Evolutionary conservation across 2,888 invertebrate species (phyloP).

Genomic region (Orgyia antiqua): DNA sequence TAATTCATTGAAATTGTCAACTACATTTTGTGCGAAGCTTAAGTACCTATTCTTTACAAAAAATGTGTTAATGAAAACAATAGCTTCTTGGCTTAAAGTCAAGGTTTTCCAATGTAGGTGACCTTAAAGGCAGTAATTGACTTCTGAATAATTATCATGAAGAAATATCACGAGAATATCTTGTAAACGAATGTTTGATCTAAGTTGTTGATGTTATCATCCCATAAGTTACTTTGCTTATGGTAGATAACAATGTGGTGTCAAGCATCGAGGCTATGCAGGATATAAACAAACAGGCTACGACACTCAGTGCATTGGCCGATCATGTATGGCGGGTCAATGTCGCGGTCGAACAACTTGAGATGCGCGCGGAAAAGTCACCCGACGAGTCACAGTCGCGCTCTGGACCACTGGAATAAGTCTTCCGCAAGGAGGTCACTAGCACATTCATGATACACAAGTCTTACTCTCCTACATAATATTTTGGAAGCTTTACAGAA

Average conservation of each 20-base stretch:
- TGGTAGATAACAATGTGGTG: constrained; percentile 42
- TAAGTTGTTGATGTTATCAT: constrained; percentile 11
- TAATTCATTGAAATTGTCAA: no score
- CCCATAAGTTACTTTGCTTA: constrained; percentile 17
- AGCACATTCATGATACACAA: constrained; percentile 41
- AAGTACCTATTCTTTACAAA: no score
- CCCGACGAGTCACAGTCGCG: constrained; percentile 45
- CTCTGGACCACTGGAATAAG: constrained; percentile 41
- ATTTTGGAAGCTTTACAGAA: constrained; percentile 11
- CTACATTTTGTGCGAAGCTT: no score
- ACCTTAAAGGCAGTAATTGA: constrained; percentile 10
- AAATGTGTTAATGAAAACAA: constrained; percentile 18
- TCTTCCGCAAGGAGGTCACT: constrained; percentile 63
- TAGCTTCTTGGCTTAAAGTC: constrained; percentile 17
- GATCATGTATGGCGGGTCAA: constrained; percentile 71
- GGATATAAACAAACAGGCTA: constrained; percentile 76
- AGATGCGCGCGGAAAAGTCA: constrained; percentile 60
- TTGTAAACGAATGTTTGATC: constrained; percentile 17
- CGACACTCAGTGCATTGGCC: constrained; percentile 73
- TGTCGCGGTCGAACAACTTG: constrained; percentile 68
- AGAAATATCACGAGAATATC: constrained; percentile 17
- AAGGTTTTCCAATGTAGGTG: constrained; percentile 11
- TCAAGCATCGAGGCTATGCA: constrained; percentile 44
- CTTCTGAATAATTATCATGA: constrained; percentile 15
- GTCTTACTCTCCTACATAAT: constrained; percentile 20